These are phyloP conservation scores for Sparus aurata DNA, from an alignment of 2,797 vertebrate genomes.

Conservation along the genomic window DNA sequence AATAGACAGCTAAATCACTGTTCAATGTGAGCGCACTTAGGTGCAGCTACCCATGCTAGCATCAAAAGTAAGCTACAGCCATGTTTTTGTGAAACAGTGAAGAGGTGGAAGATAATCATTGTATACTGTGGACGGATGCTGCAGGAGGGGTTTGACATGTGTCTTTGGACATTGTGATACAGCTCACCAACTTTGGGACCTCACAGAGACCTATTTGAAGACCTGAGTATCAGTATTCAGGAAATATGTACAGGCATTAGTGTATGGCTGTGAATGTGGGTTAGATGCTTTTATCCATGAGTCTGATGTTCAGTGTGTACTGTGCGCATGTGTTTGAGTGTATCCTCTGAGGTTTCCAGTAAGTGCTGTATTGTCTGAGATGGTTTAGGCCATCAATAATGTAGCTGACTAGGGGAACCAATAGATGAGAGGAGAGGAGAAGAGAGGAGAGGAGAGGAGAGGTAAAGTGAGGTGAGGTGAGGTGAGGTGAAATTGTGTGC, in stretches of 20 bases:
- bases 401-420: constrained; percentile 1
- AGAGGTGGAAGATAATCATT: not conserved
- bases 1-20: not conserved
- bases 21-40: not conserved
- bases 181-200: no score
- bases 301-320: not conserved
- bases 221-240: no score
- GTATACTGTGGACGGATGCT: not conserved
- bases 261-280: not conserved
- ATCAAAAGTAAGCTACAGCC: no score
- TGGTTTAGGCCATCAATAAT: constrained; percentile 41
- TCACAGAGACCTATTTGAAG: no score
- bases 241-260: no score
- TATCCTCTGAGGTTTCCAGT: constrained; percentile 16
- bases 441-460: not conserved
- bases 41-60: no score
- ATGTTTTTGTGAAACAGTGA: no score
- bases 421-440: constrained; percentile 3
- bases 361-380: constrained; percentile 27
- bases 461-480: not conserved
- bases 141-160: not conserved
- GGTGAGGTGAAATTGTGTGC: not conserved
- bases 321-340: not conserved
- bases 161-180: not conserved
- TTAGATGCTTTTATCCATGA: not conserved